Conservation (phyloP, 1,140 invertebrate species). For the Limonius californicus region DNA sequence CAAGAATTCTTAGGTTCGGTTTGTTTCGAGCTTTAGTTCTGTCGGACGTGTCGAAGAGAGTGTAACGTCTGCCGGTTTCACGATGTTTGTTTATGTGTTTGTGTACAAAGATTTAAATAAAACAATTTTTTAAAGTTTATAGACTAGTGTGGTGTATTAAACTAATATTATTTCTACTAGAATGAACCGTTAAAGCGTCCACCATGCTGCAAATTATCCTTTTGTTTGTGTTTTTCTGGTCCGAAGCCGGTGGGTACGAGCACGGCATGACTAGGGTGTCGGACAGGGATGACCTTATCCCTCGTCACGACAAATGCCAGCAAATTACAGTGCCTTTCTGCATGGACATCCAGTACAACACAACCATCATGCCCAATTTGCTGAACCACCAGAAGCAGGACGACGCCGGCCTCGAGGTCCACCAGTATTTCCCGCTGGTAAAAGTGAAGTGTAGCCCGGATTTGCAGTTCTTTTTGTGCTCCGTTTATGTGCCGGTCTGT, state of each 20-base stretch:
- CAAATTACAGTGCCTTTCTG: slow-evolving; percentile 90
- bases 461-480: slow-evolving; percentile 93
- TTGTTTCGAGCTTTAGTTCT: background rate
- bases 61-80: slow-evolving; percentile 4
- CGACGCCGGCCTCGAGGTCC: slow-evolving; percentile 89
- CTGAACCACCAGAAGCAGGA: slow-evolving; percentile 91
- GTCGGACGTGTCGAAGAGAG: background rate
- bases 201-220: slow-evolving; percentile 2
- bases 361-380: slow-evolving; percentile 95
- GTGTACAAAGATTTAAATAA: background rate
- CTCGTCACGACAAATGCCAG: slow-evolving; percentile 82
- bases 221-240: slow-evolving; percentile 9
- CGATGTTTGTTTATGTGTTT: slow-evolving; percentile 16
- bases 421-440: slow-evolving; percentile 92
- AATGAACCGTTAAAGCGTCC: background rate
- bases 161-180: background rate
- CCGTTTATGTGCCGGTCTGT: slow-evolving; percentile 93
- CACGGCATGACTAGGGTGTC: slow-evolving; percentile 22
- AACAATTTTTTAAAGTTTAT: background rate
- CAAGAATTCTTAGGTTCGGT: too few species aligned
- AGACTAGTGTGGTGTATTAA: slow-evolving; percentile 9
- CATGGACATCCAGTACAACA: slow-evolving; percentile 89
- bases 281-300: slow-evolving; percentile 44
- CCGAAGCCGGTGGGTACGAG: background rate
- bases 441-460: slow-evolving; percentile 94